Percentiles rank a stretch among this genome's conserved stretches.
phyloP scores from a whole-genome alignment of 2,113 vertebrate genomes.

The Hippocampus barbouri region DNA sequence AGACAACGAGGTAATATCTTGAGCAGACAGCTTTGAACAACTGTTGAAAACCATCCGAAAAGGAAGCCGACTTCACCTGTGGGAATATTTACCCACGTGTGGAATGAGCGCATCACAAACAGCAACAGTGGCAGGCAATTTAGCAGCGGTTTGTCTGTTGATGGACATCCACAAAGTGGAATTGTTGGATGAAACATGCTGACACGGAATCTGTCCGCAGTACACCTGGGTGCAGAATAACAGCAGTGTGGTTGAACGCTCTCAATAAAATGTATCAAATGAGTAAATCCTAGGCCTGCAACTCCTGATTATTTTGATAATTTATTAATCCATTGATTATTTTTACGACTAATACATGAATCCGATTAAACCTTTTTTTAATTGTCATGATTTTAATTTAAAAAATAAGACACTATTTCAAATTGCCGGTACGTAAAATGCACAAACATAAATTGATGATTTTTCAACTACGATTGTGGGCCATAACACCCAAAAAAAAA shows the following conservation, averaged over 20 bases:
- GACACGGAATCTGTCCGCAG: conserved; percentile 11
- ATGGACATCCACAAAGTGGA: neutral
- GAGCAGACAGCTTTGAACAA: conserved; percentile 1
- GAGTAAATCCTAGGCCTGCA: too few species aligned
- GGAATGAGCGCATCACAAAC: neutral
- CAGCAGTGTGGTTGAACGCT: neutral
- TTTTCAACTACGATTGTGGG: too few species aligned
- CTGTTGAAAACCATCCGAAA: neutral
- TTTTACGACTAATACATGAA: too few species aligned
- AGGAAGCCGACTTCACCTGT: neutral
- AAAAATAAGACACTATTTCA: too few species aligned
- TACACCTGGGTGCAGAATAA: neutral
- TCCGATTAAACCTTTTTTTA: too few species aligned
- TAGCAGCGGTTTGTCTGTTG: conserved; percentile 56
- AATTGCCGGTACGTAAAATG: too few species aligned
- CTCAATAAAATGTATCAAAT: too few species aligned
- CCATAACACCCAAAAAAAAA: too few species aligned
- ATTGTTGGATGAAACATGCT: conserved; percentile 13
- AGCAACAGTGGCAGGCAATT: conserved; percentile 30
- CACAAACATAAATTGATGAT: too few species aligned
- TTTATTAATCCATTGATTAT: too few species aligned
- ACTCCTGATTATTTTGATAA: too few species aligned
- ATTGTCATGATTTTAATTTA: too few species aligned
- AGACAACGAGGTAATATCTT: conserved; percentile 30
- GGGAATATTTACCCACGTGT: neutral